Conservation (phyloP, 2,113 vertebrate species). For the Aldabrachelys gigantea region DNA sequence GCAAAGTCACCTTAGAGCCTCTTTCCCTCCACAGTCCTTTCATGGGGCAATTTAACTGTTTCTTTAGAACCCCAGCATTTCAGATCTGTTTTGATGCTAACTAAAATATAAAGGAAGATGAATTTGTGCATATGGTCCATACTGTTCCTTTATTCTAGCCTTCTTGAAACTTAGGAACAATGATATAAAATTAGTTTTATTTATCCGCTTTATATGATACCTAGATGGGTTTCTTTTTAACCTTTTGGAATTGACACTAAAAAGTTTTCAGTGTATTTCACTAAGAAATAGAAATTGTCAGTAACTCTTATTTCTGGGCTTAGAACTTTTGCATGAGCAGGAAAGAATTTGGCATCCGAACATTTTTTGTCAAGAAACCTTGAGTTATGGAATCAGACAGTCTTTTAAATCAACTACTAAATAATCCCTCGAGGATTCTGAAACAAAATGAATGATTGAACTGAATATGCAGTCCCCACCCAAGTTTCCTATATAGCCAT, state of each 20-base stretch:
- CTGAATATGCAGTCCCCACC: not conserved
- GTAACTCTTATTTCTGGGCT: not conserved
- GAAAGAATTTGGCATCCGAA: not conserved
- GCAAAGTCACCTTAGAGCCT: not conserved
- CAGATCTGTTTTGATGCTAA: conserved; percentile 15
- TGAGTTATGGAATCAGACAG: not conserved
- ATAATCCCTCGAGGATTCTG: not conserved
- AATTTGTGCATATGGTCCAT: not conserved
- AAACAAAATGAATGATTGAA: not conserved
- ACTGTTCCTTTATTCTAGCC: not conserved
- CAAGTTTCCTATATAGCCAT: not conserved
- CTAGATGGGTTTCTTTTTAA: not conserved
- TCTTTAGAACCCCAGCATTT: conserved; percentile 32
- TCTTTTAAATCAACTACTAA: not conserved
- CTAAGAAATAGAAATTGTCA: not conserved
- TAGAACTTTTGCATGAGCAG: not conserved
- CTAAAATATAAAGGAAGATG: not conserved
- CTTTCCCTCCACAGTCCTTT: not conserved
- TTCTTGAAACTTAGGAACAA: not conserved
- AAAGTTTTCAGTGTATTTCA: not conserved
- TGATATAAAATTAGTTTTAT: not conserved
- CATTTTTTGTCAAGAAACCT: not conserved
- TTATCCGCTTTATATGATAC: not conserved
- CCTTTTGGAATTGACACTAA: not conserved
- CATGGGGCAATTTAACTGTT: conserved; percentile 24